Percentiles rank a stretch among this genome's conserved stretches.
Evolutionary conservation across 2,888 invertebrate genomes (phyloP).

Genomic region (Formica aserva): DNA sequence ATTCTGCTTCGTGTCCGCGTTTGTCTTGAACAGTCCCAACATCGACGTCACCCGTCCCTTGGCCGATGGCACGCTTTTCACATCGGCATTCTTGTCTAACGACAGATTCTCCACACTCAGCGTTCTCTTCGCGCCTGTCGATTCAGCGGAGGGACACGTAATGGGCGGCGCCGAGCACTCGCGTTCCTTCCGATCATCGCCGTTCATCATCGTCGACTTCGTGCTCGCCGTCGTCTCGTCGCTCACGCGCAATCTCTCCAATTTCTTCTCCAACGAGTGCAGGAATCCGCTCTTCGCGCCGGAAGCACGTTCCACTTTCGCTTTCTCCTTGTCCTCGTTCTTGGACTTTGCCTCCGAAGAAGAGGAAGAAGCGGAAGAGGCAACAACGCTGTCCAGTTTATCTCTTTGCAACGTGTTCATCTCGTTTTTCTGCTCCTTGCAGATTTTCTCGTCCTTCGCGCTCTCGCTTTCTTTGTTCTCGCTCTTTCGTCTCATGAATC

Average conservation of each 20-base stretch:
- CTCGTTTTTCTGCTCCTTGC: conserved; percentile 80
- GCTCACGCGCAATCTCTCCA: conserved; percentile 82
- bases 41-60: conserved; percentile 92
- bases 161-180: conserved; percentile 79
- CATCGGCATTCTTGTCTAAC: conserved; percentile 69
- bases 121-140: conserved; percentile 47
- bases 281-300: conserved; percentile 87
- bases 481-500: conserved; percentile 90
- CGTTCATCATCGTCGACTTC: conserved; percentile 83
- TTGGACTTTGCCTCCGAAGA: conserved; percentile 61
- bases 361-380: not conserved
- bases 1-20: conserved; percentile 81
- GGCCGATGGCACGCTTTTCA: conserved; percentile 84
- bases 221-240: conserved; percentile 77
- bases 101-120: conserved; percentile 86
- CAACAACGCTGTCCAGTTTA: conserved; percentile 60
- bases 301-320: conserved; percentile 39
- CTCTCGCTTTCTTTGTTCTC: conserved; percentile 87
- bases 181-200: conserved; percentile 85
- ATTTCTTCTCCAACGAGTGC: conserved; percentile 90
- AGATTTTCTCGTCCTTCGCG: conserved; percentile 70
- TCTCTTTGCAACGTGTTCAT: conserved; percentile 79
- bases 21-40: conserved; percentile 90
- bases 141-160: conserved; percentile 47
- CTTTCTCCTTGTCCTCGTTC: conserved; percentile 62